These are phyloP conservation scores for Conops quadrifasciatus DNA, from an alignment of 2,888 invertebrate species.

Conservation along the genomic window DNA sequence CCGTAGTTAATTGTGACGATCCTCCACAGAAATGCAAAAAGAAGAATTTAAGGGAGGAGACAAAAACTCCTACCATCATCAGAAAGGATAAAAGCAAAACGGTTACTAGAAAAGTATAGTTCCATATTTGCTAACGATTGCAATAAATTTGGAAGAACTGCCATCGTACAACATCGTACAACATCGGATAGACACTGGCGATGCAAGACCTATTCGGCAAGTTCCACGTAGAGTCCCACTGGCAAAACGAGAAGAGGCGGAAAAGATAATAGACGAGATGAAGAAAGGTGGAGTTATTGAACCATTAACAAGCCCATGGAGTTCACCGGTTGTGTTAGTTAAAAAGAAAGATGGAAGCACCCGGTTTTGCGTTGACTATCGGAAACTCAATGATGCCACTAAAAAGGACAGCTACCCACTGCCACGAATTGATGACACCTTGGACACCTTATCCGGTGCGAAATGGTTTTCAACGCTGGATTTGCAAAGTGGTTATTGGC, in stretches of 20 bases:
- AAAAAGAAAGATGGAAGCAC: slow-evolving; percentile 3
- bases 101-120: no score
- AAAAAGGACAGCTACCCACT: slow-evolving; percentile 26
- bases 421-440: slow-evolving; percentile 39
- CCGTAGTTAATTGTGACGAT: no score
- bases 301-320: slow-evolving; percentile 30
- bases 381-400: slow-evolving; percentile 31
- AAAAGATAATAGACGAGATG: slow-evolving; percentile 33
- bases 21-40: no score
- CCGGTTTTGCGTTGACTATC: slow-evolving; percentile 25
- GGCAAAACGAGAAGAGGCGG: slow-evolving; percentile 28
- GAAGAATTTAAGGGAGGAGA: no score
- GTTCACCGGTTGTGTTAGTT: slow-evolving; percentile 31
- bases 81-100: no score
- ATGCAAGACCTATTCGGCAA: no score
- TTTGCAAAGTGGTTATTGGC: slow-evolving; percentile 43
- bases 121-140: no score
- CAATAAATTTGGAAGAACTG: no score
- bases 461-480: slow-evolving; percentile 44
- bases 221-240: slow-evolving; percentile 29
- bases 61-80: no score
- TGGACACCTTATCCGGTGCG: slow-evolving; percentile 43
- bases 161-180: no score
- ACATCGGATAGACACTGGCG: slow-evolving; percentile 28
- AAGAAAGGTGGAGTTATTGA: slow-evolving; percentile 26